Evolutionary conservation across 2,797 vertebrate species (phyloP).

Genomic region (Hybognathus amarus): DNA sequence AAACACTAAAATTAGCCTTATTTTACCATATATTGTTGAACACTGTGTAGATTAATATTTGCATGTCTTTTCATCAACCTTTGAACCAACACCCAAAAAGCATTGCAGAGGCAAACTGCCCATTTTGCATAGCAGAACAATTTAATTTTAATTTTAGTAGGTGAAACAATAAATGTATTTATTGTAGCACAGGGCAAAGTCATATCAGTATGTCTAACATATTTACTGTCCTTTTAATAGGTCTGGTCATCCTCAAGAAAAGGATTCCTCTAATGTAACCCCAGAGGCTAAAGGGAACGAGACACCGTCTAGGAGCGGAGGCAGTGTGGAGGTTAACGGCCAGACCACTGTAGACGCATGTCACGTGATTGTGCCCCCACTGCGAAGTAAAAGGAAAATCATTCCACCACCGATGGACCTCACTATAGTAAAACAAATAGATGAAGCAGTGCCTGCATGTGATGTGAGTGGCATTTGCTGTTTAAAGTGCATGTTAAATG

Average conservation of each 20-base stretch:
- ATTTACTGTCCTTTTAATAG: conserved; percentile 13
- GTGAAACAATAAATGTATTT: background rate
- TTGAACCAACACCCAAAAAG: background rate
- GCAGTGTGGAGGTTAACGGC: conserved; percentile 25
- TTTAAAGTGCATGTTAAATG: background rate
- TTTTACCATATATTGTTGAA: background rate
- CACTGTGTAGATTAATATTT: background rate
- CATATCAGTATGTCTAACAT: background rate
- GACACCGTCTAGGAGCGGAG: background rate
- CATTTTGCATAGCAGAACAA: background rate
- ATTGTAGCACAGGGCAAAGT: background rate
- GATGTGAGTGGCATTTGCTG: conserved; percentile 62
- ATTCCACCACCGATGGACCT: conserved; percentile 68
- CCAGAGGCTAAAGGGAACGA: background rate
- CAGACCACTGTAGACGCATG: conserved; percentile 34
- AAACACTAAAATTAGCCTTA: background rate
- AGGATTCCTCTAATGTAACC: background rate
- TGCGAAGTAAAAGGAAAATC: conserved; percentile 62
- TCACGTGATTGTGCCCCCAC: conserved; percentile 8
- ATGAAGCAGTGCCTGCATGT: conserved; percentile 55
- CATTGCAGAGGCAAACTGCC: background rate
- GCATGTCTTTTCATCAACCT: conserved; percentile 6
- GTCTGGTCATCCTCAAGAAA: conserved; percentile 8
- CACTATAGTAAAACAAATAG: conserved; percentile 63
- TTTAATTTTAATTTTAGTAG: background rate